These are phyloP conservation scores for Crossocerus cetratus DNA, from an alignment of 2,888 invertebrate species.

Conservation along the genomic window DNA sequence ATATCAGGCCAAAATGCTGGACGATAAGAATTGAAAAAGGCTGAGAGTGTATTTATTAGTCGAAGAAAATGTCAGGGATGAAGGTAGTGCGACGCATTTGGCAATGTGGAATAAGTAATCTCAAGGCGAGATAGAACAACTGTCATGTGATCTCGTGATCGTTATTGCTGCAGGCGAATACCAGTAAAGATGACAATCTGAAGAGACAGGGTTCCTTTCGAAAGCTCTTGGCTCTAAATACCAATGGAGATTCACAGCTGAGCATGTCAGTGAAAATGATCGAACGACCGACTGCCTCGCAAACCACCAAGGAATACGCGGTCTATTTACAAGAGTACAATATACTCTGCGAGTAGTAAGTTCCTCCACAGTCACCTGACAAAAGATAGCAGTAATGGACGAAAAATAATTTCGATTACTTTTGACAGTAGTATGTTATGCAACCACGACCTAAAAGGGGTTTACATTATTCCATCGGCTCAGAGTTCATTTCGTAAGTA, in stretches of 20 bases:
- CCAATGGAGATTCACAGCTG: slow-evolving; percentile 79
- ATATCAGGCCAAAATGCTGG: slow-evolving; percentile 2
- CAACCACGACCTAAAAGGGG: slow-evolving; percentile 90
- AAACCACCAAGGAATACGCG: slow-evolving; percentile 83
- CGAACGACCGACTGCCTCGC: slow-evolving; percentile 77
- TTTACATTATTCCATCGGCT: slow-evolving; percentile 95
- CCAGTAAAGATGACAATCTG: slow-evolving; percentile 73
- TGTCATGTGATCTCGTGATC: not conserved
- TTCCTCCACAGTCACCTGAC: slow-evolving; percentile 44
- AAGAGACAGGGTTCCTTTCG: slow-evolving; percentile 80
- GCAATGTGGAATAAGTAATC: not conserved
- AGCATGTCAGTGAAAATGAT: slow-evolving; percentile 81
- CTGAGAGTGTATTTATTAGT: not conserved
- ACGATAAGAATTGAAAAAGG: not conserved
- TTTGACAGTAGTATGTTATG: slow-evolving; percentile 88
- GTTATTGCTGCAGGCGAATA: slow-evolving; percentile 60
- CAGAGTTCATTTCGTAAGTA: slow-evolving; percentile 88
- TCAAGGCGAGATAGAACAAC: not conserved
- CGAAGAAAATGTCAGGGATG: slow-evolving; percentile 25
- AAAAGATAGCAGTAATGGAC: not conserved
- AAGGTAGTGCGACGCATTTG: slow-evolving; percentile 26
- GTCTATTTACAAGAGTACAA: slow-evolving; percentile 92
- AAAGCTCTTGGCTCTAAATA: slow-evolving; percentile 79
- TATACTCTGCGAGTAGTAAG: slow-evolving; percentile 95
- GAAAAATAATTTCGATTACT: slow-evolving; percentile 11